phyloP scores from a whole-genome alignment of 2,888 invertebrate species.

The Chironomus tentans region DNA sequence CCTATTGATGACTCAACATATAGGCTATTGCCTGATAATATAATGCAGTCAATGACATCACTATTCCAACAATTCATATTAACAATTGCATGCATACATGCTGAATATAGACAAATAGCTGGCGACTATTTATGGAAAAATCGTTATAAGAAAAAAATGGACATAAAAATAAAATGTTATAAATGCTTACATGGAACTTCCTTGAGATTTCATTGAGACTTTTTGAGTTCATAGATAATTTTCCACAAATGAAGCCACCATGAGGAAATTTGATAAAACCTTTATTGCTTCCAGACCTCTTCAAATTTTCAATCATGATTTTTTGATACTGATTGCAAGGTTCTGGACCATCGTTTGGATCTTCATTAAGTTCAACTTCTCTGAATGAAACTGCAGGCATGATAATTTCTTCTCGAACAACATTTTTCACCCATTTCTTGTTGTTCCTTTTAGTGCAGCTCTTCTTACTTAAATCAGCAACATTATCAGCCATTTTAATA shows the following conservation, averaged over 20 bases:
- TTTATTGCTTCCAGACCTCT: background rate
- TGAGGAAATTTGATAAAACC: background rate
- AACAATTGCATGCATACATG: background rate
- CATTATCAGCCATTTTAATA: background rate
- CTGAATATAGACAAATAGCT: background rate
- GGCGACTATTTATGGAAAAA: background rate
- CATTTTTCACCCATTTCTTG: background rate
- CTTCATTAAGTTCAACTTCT: background rate
- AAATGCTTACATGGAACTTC: background rate
- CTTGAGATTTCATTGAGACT: background rate
- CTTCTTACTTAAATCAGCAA: background rate
- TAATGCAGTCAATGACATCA: background rate
- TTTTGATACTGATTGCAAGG: background rate
- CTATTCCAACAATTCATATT: conserved; percentile 6
- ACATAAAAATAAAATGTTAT: no score
- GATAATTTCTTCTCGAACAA: background rate
- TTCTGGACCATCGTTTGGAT: background rate
- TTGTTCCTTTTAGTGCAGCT: background rate
- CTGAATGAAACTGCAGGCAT: background rate
- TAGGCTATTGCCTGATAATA: conserved; percentile 1
- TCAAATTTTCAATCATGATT: background rate
- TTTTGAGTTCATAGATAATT: background rate
- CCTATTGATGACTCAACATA: conserved; percentile 14
- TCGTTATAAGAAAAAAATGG: background rate
- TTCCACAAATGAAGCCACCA: background rate